Evolutionary conservation across 2,113 vertebrate genomes (phyloP).

Genomic region (Hydrolagus affinis): DNA sequence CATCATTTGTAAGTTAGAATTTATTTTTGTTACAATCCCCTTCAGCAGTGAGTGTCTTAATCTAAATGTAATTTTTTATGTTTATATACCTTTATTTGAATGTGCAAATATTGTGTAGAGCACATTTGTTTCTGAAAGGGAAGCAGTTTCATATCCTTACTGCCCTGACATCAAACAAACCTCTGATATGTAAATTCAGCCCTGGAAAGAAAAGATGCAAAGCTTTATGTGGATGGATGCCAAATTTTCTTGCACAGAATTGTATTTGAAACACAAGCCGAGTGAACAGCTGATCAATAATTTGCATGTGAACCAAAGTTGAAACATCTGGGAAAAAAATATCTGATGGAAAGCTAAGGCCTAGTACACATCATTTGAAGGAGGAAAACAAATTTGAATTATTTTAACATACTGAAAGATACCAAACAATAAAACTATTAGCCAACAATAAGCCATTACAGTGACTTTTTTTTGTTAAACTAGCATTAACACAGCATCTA

Average conservation of each 20-base stretch:
- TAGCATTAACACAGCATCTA: neutral
- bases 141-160: conserved; percentile 43
- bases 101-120: conserved; percentile 4
- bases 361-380: neutral
- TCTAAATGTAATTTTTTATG: conserved; percentile 2
- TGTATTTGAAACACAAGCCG: conserved; percentile 40
- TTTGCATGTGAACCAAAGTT: conserved; percentile 25
- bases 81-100: neutral
- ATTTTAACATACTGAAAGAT: conserved; percentile 1
- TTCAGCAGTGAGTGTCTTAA: no score
- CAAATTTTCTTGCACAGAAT: conserved; percentile 45
- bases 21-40: neutral
- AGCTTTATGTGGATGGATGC: conserved; percentile 52
- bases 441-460: neutral
- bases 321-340: conserved; percentile 11
- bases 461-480: neutral
- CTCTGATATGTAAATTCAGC: conserved; percentile 66
- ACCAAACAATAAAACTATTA: conserved; percentile 13
- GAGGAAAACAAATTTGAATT: neutral
- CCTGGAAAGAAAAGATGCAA: conserved; percentile 44
- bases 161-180: conserved; percentile 62
- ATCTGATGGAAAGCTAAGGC: neutral
- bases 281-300: conserved; percentile 22
- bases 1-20: no score
- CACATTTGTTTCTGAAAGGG: conserved; percentile 24